Evolutionary conservation across 2,113 vertebrate species (phyloP), one percentile per base, ranked within the genome.

Genomic region (Pteruthius melanotis): DNA sequence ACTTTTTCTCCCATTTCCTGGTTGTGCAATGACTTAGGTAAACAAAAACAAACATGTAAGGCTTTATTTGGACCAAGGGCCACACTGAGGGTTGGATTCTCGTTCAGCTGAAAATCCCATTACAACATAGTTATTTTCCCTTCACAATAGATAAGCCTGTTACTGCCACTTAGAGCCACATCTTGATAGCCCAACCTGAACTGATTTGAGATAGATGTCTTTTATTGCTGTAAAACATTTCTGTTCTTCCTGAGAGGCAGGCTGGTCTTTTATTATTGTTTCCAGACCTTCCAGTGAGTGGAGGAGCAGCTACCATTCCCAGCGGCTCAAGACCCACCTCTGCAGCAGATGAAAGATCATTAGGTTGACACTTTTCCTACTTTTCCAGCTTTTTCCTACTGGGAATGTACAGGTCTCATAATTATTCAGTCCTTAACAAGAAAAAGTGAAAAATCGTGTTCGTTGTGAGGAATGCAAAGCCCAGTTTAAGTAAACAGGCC

Each of bases 1-100:
- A 97, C 77, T 93, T 88, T 71, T 82, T 78, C 94, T 92, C 39
- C 66, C 49, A 68, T 83, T 85, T 96, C 93, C 90, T 95, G 79
- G 57, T 66, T 92, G 74, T 74, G 92, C 89, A 95, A 80, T 65
- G 45, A 72, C 77, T 93, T 88, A 52, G 53, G 39, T 60, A 95
- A 96, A 94, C 69, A 96, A 89, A 94, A 85, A 91, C 52, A 94
- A 89, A 86, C 69, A 90, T 21, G 2, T n/a, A 49, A 66, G 40
- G 63, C 75, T 94, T 81, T 56, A 91, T 87, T 84, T 63, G 60
- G 70, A 95, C 53, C 65, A 83, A 90, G 60, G 44, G 52, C 52
- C 40, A 60, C 37, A 42, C 17, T 71, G n/a, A 92, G 37, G 15
- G 71, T 10, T 86, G 53, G 79, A 81, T 47, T 93, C 82, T 74